Conservation (phyloP, 2,888 invertebrate genomes). For the Cerceris rybyensis region DNA sequence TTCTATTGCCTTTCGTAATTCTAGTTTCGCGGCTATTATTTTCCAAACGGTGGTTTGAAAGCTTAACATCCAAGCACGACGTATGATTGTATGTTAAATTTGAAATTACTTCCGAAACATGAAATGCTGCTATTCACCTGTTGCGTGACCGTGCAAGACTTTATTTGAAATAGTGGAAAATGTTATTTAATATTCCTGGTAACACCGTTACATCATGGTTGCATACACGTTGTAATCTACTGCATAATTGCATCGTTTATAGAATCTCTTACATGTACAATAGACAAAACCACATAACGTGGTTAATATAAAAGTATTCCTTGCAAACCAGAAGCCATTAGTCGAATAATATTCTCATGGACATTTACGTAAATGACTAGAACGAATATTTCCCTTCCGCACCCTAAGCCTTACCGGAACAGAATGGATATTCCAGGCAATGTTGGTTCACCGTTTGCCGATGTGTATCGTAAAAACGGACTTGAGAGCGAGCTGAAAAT, state of each 20-base stretch:
- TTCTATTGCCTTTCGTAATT: not conserved
- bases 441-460: not conserved
- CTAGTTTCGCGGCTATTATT: not conserved
- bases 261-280: too few species aligned
- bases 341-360: too few species aligned
- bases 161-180: conserved; percentile 26
- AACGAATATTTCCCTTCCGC: not conserved
- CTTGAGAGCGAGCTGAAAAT: conserved; percentile 44
- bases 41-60: not conserved
- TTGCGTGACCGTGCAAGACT: conserved; percentile 48
- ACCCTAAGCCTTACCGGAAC: not conserved
- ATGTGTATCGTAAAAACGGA: conserved; percentile 38
- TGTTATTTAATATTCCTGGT: not conserved
- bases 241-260: too few species aligned
- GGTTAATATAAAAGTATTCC: too few species aligned
- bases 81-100: conserved; percentile 36
- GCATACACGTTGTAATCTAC: not conserved
- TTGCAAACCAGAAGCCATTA: too few species aligned
- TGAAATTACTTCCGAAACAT: conserved; percentile 55
- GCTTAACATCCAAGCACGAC: not conserved
- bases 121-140: conserved; percentile 55
- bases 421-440: not conserved
- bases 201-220: not conserved
- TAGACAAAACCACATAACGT: too few species aligned
- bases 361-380: not conserved